Percentiles rank a stretch among this genome's conserved stretches.
Evolutionary conservation across 2,797 vertebrate species (phyloP).

Genomic region (Geotrypetes seraphini): DNA sequence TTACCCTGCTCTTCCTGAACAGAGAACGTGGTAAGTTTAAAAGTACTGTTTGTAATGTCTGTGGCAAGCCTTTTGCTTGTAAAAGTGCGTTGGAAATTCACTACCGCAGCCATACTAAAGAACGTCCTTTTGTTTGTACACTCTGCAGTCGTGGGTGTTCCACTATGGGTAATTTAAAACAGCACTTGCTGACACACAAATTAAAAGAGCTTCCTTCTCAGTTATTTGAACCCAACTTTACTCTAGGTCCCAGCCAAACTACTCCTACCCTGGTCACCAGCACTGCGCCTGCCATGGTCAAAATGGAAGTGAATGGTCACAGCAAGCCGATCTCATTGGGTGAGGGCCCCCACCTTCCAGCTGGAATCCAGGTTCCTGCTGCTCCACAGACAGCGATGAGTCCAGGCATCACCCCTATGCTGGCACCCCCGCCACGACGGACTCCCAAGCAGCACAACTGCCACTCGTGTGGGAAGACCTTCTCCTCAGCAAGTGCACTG

Average conservation of each 20-base stretch:
- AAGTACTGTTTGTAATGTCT: conserved; percentile 64
- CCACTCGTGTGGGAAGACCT: conserved; percentile 96
- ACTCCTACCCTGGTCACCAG: conserved; percentile 78
- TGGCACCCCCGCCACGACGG: conserved; percentile 90
- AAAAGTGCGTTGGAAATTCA: conserved; percentile 70
- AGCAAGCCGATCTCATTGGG: conserved; percentile 76
- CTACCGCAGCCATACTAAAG: conserved; percentile 72
- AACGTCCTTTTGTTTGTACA: conserved; percentile 63
- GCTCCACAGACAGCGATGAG: conserved; percentile 79
- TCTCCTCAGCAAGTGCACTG: conserved; percentile 96
- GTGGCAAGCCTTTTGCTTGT: conserved; percentile 73
- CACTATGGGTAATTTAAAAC: conserved; percentile 69
- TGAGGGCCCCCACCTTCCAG: conserved; percentile 75
- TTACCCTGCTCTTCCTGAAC: conserved; percentile 93
- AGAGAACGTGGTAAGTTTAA: conserved; percentile 88
- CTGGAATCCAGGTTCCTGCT: conserved; percentile 77
- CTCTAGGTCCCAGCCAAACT: conserved; percentile 75
- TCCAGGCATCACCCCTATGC: conserved; percentile 84
- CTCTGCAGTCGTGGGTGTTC: conserved; percentile 69
- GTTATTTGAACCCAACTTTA: conserved; percentile 62
- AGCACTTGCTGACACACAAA: conserved; percentile 68
- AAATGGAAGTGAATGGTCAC: conserved; percentile 96
- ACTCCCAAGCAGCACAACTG: conserved; percentile 99
- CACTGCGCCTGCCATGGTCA: conserved; percentile 84
- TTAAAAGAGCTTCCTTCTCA: conserved; percentile 63